Evolutionary conservation across 2,113 vertebrate species (phyloP).

Genomic region (Tupaia chinensis): DNA sequence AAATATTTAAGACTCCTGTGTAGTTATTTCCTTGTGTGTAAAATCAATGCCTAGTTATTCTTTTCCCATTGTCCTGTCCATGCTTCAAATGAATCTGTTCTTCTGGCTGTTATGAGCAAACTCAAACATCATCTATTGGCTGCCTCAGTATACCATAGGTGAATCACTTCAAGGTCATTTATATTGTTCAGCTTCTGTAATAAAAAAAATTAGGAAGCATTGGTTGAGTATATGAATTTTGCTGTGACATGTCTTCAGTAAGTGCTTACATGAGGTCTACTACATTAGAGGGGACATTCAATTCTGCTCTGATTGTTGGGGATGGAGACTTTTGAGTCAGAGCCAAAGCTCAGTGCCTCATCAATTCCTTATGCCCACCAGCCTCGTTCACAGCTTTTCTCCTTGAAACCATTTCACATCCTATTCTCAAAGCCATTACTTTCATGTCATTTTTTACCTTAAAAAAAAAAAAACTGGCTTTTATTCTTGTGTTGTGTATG

Average conservation of each 20-base stretch:
- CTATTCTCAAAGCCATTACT: background rate
- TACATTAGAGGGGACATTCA: background rate
- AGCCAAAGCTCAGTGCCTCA: background rate
- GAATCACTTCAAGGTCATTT: constrained; percentile 25
- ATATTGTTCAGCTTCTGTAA: constrained; percentile 14
- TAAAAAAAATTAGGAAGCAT: constrained; percentile 30
- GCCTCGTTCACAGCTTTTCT: background rate
- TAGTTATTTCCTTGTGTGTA: background rate
- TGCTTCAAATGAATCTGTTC: background rate
- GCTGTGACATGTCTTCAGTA: background rate
- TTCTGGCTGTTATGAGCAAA: background rate
- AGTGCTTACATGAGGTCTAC: background rate
- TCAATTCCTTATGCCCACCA: background rate
- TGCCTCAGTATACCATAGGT: background rate
- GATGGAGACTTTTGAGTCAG: background rate
- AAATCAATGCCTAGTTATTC: constrained; percentile 38
- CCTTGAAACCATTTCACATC: background rate
- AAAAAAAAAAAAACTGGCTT: background rate
- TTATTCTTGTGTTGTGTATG: background rate
- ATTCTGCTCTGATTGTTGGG: background rate
- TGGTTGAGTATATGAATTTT: background rate
- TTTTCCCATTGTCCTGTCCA: background rate
- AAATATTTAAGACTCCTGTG: constrained; percentile 27
- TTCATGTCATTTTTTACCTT: background rate
- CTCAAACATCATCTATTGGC: background rate